Evolutionary conservation across 2,113 vertebrate species (phyloP).

Genomic region (Podarcis raffonei): DNA sequence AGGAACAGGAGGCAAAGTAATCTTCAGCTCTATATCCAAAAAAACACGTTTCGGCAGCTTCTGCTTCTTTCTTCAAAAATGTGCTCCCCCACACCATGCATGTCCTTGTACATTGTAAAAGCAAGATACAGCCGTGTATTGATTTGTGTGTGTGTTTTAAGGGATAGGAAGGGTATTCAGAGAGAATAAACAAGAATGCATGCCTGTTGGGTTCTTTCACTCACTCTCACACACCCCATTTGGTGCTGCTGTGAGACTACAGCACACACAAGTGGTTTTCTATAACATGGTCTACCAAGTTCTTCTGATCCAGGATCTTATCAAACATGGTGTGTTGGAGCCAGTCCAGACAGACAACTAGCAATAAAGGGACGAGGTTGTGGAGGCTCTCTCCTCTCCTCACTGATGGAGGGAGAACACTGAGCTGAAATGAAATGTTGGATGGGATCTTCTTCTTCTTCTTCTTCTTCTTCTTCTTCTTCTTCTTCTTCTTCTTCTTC

Average conservation of each 20-base stretch:
- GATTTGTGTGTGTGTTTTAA: not conserved
- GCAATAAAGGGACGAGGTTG: no score
- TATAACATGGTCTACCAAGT: no score
- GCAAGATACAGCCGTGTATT: not conserved
- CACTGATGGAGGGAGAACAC: no score
- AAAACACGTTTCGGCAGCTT: not conserved
- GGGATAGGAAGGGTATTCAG: not conserved
- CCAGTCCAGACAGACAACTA: no score
- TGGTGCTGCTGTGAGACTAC: constrained; percentile 45
- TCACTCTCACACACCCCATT: not conserved
- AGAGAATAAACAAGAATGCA: not conserved
- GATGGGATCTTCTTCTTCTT: no score
- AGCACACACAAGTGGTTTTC: constrained; percentile 14
- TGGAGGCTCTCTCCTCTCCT: no score
- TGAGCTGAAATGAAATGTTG: no score
- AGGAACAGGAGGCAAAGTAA: not conserved
- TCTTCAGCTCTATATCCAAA: constrained; percentile 3
- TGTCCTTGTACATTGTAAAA: not conserved
- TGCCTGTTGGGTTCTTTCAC: not conserved
- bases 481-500: no score
- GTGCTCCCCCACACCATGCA: not conserved
- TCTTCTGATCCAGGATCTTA: no score
- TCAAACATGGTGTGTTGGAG: no score
- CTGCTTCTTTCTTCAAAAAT: not conserved
- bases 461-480: no score